Percentiles rank a stretch among this genome's conserved stretches.
Conservation (phyloP, 53 echinoderm and acorn worm species). For the Crossaster papposus region DNA sequence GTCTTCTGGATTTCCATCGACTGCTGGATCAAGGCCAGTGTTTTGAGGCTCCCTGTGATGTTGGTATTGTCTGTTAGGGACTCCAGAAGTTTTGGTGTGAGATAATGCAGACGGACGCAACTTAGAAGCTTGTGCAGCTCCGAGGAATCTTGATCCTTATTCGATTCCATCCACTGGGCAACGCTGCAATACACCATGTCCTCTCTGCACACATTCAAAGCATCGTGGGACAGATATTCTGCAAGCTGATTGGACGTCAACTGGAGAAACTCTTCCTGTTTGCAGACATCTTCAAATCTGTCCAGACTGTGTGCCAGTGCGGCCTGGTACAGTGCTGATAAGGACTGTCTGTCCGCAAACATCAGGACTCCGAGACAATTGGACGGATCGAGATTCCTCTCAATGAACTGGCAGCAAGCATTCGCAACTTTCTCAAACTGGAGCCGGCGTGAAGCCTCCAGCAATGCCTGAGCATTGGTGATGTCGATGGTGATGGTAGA, state of each 20-base stretch:
- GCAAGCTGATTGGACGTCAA: conserved; percentile 58
- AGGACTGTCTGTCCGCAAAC: conserved; percentile 74
- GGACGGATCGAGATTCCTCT: conserved; percentile 74
- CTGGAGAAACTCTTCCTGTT: conserved; percentile 74
- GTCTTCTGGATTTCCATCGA: conserved; percentile 63
- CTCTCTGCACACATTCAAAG: conserved; percentile 64
- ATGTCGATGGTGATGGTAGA: conserved; percentile 69
- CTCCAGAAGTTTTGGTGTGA: conserved; percentile 66
- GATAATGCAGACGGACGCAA: conserved; percentile 68
- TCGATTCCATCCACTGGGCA: conserved; percentile 65
- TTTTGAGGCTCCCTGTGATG: conserved; percentile 54
- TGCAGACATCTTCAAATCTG: conserved; percentile 66
- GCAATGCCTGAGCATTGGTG: conserved; percentile 75
- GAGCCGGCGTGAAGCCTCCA: conserved; percentile 72
- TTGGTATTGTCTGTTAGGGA: conserved; percentile 53
- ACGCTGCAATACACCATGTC: conserved; percentile 64
- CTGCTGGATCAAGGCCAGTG: conserved; percentile 51
- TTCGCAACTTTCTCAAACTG: conserved; percentile 77
- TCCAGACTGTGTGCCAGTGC: conserved; percentile 64
- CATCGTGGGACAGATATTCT: conserved; percentile 77
- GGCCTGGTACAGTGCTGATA: conserved; percentile 44
- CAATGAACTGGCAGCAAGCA: conserved; percentile 77
- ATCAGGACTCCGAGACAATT: conserved; percentile 82
- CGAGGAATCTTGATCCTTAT: conserved; percentile 33
- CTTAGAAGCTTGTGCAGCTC: conserved; percentile 50